Base-by-base conservation (phyloP, 1,140 invertebrate genomes). In the Araneus ventricosus region DNA sequence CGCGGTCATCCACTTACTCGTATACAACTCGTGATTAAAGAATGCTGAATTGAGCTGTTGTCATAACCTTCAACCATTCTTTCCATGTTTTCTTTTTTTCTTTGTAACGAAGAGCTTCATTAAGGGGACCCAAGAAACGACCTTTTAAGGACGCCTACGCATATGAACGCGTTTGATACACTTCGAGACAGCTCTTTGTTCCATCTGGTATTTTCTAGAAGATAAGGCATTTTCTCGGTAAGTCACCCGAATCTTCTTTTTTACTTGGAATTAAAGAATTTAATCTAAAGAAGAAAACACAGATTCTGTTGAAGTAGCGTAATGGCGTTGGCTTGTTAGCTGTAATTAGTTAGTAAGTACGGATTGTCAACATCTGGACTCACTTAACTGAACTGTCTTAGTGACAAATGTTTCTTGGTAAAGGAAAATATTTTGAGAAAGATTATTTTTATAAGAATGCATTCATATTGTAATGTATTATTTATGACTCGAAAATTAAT, bases 141-240 rank as follows among this genome's bases (percentile, higher is more conserved):
- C 80, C 80, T 82, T 82, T n/a, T 30, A 82, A 82, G 41, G 39
- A 41, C 80, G n/a, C 80, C 80, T 82, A 82, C 80, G 80, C 80
- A 41, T 45, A 52, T 82, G 7, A 82, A 82, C 39, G 24, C 80
- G 41, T 45, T n/a, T 82, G 41, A 82, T 41, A 82, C 80, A 82
- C 39, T 45, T n/a, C n/a, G 80, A n/a, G 80, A 39, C 22, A 41
- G 22, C n/a, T 24, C 45, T 45, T 82, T 82, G 80, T 82, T 82
- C 24, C 7, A 82, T n/a, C 39, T n/a, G 39, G 80, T 45, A 82
- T 82, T 52, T 82, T 41, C 80, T 82, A 7, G 41, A 52, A 45
- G 41, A 30, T 27, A 41, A 52, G 80, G n/a, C 22, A 41, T 82
- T 45, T 41, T 52, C 80, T 82, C 3, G 80, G 80, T 82, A 82